These are phyloP conservation scores for Cataglyphis livida DNA, from an alignment of 2,888 invertebrate genomes.

Conservation along the genomic window DNA sequence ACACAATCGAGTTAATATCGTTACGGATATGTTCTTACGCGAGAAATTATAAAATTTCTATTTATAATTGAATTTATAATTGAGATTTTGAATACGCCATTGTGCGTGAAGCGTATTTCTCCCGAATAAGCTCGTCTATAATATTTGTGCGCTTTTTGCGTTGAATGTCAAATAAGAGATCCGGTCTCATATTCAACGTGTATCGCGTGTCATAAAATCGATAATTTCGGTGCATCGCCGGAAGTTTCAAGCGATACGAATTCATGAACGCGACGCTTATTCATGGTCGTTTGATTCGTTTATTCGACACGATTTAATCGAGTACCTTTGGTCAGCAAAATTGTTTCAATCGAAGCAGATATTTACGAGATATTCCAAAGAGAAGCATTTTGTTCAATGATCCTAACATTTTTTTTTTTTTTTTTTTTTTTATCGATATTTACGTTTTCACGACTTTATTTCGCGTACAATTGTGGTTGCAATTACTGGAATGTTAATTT, in stretches of 20 bases:
- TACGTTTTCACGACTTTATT: background rate
- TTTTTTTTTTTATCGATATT: background rate
- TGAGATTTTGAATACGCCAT: constrained; percentile 5
- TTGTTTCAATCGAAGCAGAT: background rate
- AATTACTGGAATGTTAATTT: background rate
- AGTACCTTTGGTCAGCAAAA: background rate
- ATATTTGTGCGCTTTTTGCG: background rate
- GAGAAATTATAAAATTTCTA: background rate
- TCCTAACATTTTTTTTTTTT: background rate
- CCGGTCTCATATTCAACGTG: background rate
- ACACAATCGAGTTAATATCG: background rate
- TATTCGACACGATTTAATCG: constrained; percentile 7
- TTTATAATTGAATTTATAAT: constrained; percentile 5
- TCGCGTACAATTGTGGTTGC: background rate
- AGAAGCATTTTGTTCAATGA: background rate
- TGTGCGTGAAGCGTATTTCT: background rate
- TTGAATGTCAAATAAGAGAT: background rate
- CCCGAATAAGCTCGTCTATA: background rate
- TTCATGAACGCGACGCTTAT: background rate
- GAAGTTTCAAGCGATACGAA: constrained; percentile 9
- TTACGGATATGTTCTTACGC: background rate
- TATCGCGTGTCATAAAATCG: constrained; percentile 37
- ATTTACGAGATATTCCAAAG: background rate
- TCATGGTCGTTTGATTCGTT: constrained; percentile 13
- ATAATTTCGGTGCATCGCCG: constrained; percentile 28